Evolutionary conservation across 2,113 vertebrate species (phyloP), one percentile per base, ranked within the genome.

Genomic region (Dicaeum eximium): DNA sequence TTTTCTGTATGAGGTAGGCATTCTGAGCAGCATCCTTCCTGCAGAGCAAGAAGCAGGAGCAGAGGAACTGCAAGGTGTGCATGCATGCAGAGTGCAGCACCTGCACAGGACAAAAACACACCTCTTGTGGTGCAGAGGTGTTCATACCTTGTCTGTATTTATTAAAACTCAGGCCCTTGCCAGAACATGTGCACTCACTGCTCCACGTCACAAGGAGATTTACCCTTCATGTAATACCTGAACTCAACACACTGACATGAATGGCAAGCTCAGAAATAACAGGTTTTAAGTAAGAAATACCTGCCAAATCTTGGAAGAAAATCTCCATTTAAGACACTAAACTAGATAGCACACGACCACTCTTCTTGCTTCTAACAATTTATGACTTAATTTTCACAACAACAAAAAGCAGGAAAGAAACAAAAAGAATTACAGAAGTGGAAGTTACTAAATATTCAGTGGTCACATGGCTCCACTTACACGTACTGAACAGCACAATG

Each of bases 21-120:
- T n/a, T 72, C 77, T 30, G 13, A 78, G 64, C 9, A 72, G 27
- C 53, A 79, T 13, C 77, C 25, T 50, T 54, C 72, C 45, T 66
- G 87, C 37, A 86, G 57, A 85, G 50, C 37, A 74, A 64, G 38
- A 15, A 35, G 60, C 56, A 78, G 44, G 67, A 64, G 47, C 60
- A 57, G 78, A 67, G 75, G 80, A 50, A 79, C 24, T 25, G 37
- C 35, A 31, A 15, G 88, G 65, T 37, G n/a, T 38, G 75, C 17
- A 75, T 6, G 67, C 82, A 51, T 6, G 72, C 75, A 95, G 88
- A 88, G 82, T 86, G 94, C 19, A 88, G 78, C 71, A 93, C 38
- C 71, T 82, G 72, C 60, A 72, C 48, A 65, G 54, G 80, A 80
- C 20, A 86, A 72, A 77, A 82, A 69, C 74, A 56, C 24, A 5